A percentile compares a stretch with the other conserved stretches of the same genome.
Evolutionary conservation across 2,113 vertebrate genomes (phyloP).

Genomic region (Nestor notabilis): DNA sequence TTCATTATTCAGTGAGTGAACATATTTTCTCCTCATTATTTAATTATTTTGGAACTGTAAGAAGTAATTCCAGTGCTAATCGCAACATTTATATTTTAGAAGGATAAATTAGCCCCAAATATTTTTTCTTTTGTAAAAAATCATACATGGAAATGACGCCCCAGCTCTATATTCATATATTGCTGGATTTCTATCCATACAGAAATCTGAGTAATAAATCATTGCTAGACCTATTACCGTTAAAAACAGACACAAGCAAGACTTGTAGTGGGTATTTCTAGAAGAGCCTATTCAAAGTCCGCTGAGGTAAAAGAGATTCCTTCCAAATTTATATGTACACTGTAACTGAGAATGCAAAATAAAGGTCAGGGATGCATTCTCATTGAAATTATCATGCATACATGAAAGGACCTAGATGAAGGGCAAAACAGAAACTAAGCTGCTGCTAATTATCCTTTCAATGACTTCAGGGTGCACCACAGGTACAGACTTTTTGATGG

Average conservation of each 20-base stretch:
- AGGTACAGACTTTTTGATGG: not conserved
- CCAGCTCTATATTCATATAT: not conserved
- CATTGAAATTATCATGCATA: not conserved
- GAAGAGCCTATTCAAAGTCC: not conserved
- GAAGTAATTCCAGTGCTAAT: slow-evolving; percentile 10
- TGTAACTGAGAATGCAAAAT: not conserved
- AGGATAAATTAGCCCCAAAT: not conserved
- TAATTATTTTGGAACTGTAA: slow-evolving; percentile 46
- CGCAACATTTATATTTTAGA: not conserved
- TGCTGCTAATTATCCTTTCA: not conserved
- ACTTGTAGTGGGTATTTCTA: not conserved
- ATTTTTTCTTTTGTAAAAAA: not conserved
- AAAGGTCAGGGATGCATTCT: not conserved
- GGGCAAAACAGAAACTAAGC: not conserved
- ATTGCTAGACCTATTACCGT: not conserved
- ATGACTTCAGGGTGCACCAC: not conserved
- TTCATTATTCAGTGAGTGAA: slow-evolving; percentile 46
- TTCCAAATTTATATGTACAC: not conserved
- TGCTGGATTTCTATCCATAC: not conserved
- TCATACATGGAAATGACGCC: not conserved
- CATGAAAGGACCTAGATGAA: not conserved
- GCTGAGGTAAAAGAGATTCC: not conserved
- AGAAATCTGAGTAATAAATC: not conserved
- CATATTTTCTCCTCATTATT: slow-evolving; percentile 9
- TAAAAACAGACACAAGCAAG: not conserved